Evolutionary conservation across 2,797 vertebrate species (phyloP).

Genomic region (Enteromius unitaeniatus): DNA sequence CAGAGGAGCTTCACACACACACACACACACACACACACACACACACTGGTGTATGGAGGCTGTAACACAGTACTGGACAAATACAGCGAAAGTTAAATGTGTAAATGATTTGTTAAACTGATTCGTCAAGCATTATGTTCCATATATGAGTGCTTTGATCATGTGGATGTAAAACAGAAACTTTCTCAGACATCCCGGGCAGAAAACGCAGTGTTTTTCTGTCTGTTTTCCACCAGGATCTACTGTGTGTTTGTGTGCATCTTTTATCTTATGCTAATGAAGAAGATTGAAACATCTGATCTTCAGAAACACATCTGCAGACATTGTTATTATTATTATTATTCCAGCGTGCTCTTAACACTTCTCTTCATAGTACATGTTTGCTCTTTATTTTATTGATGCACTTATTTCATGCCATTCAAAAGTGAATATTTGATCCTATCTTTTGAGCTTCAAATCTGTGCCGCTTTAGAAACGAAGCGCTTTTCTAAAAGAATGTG

Average conservation of each 20-base stretch:
- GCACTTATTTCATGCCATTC: not conserved
- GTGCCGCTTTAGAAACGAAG: not conserved
- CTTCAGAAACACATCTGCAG: not conserved
- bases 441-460: not conserved
- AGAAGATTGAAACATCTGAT: not conserved
- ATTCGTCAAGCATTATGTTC: not conserved
- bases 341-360: not conserved
- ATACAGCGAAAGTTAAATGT: too few relatives aligned
- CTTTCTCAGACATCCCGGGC: not conserved
- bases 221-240: not conserved
- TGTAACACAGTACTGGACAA: not conserved
- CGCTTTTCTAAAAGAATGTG: not conserved
- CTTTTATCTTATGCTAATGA: conserved; percentile 14
- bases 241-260: not conserved
- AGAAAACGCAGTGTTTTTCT: not conserved
- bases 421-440: not conserved
- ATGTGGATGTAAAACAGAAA: not conserved
- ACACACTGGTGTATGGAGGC: not conserved
- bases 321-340: not conserved
- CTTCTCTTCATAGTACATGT: not conserved
- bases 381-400: not conserved
- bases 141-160: not conserved
- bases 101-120: not conserved
- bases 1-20: too few relatives aligned
- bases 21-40: too few relatives aligned